Evolutionary conservation across 2,797 vertebrate genomes (phyloP), one percentile per base, ranked within the genome.

Genomic region (Dendrocincla fuliginosa): DNA sequence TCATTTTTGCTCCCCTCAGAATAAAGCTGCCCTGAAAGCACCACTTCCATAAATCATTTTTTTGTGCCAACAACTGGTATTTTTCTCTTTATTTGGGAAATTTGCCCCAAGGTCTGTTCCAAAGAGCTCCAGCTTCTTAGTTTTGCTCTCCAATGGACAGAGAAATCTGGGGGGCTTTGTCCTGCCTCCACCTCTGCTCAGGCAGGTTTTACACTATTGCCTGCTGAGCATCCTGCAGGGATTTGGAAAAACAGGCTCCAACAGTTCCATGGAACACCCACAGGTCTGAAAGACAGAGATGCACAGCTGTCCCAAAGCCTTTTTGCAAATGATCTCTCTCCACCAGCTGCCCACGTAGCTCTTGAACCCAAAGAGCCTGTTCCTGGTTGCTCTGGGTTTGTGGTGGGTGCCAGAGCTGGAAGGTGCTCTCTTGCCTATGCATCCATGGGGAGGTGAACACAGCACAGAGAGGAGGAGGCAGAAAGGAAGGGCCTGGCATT

Each of bases 231-330:
- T 23, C 56, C 22, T n/a, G 35, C 65, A 47, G 80, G 46, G 39
- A 5, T 22, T 20, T 44, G 74, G 60, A 19, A 49, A 28, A 22
- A 4, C 1, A 55, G 52, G 32, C 17, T 57, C 37, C 30, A 1
- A 1, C 1, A 10, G 39, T 39, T 23, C 32, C 8, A 0, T 3
- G 56, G 44, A 27, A 25, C 78, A 17, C 24, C 6, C 1, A 14
- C 19, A 23, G 49, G 6, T 63, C 70, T 80, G 57, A 44, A 63
- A 57, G 57, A 13, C 46, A 65, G 55, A 78, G 46, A 15, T 13
- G 24, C 71, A 53, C 17, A 64, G 16, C 47, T 67, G 63, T 53
- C 49, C 56, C 50, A 82, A 68, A 83, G 47, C 46, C 56, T 41
- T 57, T 69, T 32, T 63, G n/a, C 73, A 37, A 61, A 44, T 35